Evolutionary conservation across 2,888 invertebrate species (phyloP), one percentile per base, ranked within the genome.

Genomic region (Barypeithes pellucidus): DNA sequence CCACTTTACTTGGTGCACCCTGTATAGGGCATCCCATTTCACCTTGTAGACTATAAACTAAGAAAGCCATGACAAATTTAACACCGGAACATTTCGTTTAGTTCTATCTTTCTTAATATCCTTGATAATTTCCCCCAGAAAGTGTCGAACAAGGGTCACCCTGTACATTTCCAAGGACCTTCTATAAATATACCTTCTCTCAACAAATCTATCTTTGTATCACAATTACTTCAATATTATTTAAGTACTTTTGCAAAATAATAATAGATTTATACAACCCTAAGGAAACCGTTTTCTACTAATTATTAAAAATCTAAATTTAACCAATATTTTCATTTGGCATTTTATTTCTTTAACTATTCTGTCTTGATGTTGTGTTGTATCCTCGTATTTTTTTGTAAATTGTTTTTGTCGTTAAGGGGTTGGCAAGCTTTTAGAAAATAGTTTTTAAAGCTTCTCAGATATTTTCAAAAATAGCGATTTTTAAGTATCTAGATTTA

Each of bases 371-470:
- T 84, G 84, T 85, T 85, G 83, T 85, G 84, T 84, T 87, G 87
- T 88, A 80, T 78, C 80, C 80, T 81, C 80, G 86, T 86, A 86
- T 86, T 87, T 87, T 86, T 87, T 87, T 88, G 84, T 84, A 82
- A 81, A 80, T 76, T 83, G 78, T 83, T 80, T 81, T 81, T 82
- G 79, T 82, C 54, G 80, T 84, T 85, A 82, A 83, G 85, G 84
- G 86, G 86, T 86, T 86, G 86, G 86, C 86, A 86, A 86, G 85
- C 85, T 86, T 85, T 80, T 82, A 67, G 57, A 57, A 16, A 33
- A 47, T 39, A 66, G 39, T 22, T 66, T 39, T 41, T 61, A n/a
- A 45, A 61, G 61, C 61, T 80, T 76, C 61, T 43, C 14, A 62
- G 67, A 59, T 82, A 80, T 73, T 41, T 80, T 45, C 29, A 29